Evolutionary conservation across 2,797 vertebrate species (phyloP).

Genomic region (Ctenopoma multispine): DNA sequence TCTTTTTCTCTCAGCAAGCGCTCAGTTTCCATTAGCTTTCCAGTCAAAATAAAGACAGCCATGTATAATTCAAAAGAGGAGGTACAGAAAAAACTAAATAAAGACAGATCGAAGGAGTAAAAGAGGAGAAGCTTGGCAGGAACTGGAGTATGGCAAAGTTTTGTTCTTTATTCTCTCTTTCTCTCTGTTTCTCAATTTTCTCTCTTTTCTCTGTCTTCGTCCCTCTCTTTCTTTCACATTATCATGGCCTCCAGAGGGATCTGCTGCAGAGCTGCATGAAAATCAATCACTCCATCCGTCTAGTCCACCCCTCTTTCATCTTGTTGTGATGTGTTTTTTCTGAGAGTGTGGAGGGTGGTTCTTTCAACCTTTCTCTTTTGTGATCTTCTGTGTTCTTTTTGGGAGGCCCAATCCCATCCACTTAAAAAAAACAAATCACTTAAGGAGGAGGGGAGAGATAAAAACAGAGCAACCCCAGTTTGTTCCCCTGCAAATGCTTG

Average conservation of each 20-base stretch:
- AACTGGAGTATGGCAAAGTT: constrained; percentile 66
- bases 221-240: constrained; percentile 44
- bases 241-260: constrained; percentile 75
- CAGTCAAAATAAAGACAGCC: constrained; percentile 57
- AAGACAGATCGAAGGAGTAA: constrained; percentile 42
- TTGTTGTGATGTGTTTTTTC: constrained; percentile 55
- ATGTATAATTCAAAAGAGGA: constrained; percentile 55
- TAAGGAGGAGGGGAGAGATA: constrained; percentile 42
- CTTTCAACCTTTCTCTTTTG: constrained; percentile 57
- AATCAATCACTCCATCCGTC: constrained; percentile 80
- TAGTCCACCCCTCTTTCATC: constrained; percentile 69
- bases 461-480: constrained; percentile 69
- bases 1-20: constrained; percentile 21
- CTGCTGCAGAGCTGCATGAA: constrained; percentile 77
- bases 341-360: constrained; percentile 13
- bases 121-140: constrained; percentile 40
- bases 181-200: constrained; percentile 51
- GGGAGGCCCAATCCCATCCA: constrained; percentile 58
- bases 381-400: constrained; percentile 64
- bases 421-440: constrained; percentile 71
- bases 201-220: constrained; percentile 29
- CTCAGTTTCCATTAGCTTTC: constrained; percentile 59
- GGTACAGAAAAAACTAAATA: constrained; percentile 42
- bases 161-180: constrained; percentile 50
- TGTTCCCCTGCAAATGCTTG: constrained; percentile 47